Conservation (phyloP, 2,797 vertebrate genomes). For the Phyllotis vaccarum region DNA sequence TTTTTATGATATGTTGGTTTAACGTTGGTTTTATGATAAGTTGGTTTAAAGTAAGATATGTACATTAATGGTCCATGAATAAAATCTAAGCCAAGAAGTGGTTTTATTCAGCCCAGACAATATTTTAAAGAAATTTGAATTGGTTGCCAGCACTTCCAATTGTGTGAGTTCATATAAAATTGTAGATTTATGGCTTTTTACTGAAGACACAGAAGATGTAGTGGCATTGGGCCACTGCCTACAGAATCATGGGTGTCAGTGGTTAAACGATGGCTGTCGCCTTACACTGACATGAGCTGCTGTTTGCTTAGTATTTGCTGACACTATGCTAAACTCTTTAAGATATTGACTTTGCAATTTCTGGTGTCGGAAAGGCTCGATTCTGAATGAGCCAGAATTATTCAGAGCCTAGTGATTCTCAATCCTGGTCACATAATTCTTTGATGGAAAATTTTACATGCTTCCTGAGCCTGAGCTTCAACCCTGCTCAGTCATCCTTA, state of each 20-base stretch:
- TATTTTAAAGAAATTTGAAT: conserved; percentile 58
- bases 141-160: conserved; percentile 42
- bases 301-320: not conserved
- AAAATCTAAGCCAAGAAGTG: not conserved
- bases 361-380: not conserved
- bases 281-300: not conserved
- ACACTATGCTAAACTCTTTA: not conserved
- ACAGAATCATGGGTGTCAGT: not conserved
- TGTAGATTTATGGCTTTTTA: not conserved
- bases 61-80: conserved; percentile 36
- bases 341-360: not conserved
- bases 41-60: conserved; percentile 38
- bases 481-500: not conserved
- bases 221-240: not conserved
- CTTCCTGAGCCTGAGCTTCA: not conserved
- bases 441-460: not conserved
- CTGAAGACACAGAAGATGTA: conserved; percentile 21
- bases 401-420: not conserved
- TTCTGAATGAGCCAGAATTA: not conserved
- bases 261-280: not conserved
- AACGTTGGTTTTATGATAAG: not conserved
- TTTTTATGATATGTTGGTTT: conserved; percentile 2
- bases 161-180: conserved; percentile 39
- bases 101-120: conserved; percentile 38
- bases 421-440: not conserved